Base-by-base conservation (phyloP, 2,888 invertebrate species). In the Chesias legatella region DNA sequence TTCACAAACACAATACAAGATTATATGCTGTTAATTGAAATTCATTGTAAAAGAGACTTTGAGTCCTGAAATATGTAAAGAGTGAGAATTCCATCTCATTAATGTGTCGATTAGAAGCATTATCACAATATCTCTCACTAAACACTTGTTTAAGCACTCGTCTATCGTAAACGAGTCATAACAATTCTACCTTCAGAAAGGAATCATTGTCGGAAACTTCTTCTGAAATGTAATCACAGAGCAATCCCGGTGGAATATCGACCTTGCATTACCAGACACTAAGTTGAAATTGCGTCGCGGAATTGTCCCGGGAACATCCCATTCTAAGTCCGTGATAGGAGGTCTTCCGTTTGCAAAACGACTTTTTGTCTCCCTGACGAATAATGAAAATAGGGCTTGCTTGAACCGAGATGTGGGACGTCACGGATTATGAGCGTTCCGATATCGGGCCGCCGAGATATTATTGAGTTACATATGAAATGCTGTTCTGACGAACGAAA, bases 351-450 rank as follows among this genome's bases (percentile, higher is more conserved):
- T 51, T 43, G 42, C 45, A 48, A 51, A 53, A 51, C 45, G 53
- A 53, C 42, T 53, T 56, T 53, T 56, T 56, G 56, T 56, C 56
- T 56, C 44, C 46, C 33, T 22, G 10, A 50, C 46, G 51, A 49
- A 44, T 53, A 53, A 56, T 53, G 56, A 51, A 56, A 51, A 56
- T 53, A 56, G 49, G 49, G 51, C 47, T 51, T 25, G 42, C 36
- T 42, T 49, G 48, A 48, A 31, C 39, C n/a, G 10, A 10, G 32
- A 41, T 35, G 34, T 42, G 22, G 7, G 33, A 37, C 33, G 35
- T 33, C 43, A 50, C 50, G 48, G 45, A 53, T 46, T 43, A 40
- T 41, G 17, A 20, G 9, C 22, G 36, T 26, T 45, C 40, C 22
- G 2, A 3, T 17, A 17, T 17, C 3, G 2, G 13, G n/a, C n/a